These are phyloP conservation scores for Oscheius myriophilus DNA, from an alignment of 2,888 invertebrate species.

Conservation along the genomic window DNA sequence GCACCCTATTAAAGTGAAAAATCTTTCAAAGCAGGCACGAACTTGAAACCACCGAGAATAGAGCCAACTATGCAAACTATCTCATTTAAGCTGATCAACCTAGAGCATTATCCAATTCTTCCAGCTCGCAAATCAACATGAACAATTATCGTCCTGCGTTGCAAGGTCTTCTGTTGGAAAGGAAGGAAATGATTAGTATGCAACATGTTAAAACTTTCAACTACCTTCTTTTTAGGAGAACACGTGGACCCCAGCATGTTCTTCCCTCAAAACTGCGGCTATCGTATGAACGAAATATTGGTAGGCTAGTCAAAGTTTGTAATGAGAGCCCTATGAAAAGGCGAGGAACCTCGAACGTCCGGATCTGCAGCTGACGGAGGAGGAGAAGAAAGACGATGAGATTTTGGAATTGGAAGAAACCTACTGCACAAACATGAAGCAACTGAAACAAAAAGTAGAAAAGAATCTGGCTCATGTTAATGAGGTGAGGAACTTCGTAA, in stretches of 20 bases:
- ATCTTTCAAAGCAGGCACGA: no score
- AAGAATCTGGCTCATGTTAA: slow-evolving; percentile 28
- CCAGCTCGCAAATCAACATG: slow-evolving; percentile 13
- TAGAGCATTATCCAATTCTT: no score
- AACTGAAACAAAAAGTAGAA: slow-evolving; percentile 32
- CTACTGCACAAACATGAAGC: slow-evolving; percentile 33
- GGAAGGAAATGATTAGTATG: slow-evolving; percentile 47
- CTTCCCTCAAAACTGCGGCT: slow-evolving; percentile 18
- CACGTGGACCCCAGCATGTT: slow-evolving; percentile 14
- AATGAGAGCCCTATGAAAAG: background rate
- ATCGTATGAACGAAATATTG: slow-evolving; percentile 14
- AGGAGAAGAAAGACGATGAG: slow-evolving; percentile 44
- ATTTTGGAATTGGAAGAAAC: slow-evolving; percentile 35
- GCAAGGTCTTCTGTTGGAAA: slow-evolving; percentile 39
- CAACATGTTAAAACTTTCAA: background rate
- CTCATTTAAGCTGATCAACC: no score
- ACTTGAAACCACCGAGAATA: no score
- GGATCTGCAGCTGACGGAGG: slow-evolving; percentile 12
- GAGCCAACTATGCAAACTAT: no score
- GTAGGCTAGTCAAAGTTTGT: background rate
- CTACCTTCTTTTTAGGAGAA: slow-evolving; percentile 1
- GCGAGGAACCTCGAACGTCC: slow-evolving; percentile 13
- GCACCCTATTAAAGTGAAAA: no score
- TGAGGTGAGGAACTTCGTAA: slow-evolving; percentile 27
- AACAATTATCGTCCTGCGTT: slow-evolving; percentile 24